Percentiles rank a stretch among this genome's conserved stretches.
Conservation (phyloP, 2,797 vertebrate species). For the Sciurus carolinensis region DNA sequence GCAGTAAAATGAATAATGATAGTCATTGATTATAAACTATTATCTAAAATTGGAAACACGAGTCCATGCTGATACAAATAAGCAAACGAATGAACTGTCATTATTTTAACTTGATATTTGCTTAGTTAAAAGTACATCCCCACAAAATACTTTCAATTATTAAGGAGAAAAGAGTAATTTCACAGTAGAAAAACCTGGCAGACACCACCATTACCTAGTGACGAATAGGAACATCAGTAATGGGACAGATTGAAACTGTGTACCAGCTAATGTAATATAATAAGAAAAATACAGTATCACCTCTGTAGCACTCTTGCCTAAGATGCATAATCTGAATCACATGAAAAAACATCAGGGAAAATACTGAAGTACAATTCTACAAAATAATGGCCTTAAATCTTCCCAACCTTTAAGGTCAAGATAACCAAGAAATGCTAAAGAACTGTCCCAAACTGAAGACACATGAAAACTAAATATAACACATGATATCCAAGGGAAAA, state of each 20-base stretch:
- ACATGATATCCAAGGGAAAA: neutral
- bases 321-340: neutral
- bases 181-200: neutral
- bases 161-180: neutral
- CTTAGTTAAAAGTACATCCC: neutral
- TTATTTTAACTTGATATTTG: neutral
- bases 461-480: neutral
- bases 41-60: constrained; percentile 4
- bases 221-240: neutral
- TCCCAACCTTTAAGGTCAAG: neutral
- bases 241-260: neutral
- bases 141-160: neutral
- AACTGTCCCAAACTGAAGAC: neutral
- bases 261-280: neutral
- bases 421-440: constrained; percentile 34
- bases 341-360: neutral
- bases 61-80: neutral
- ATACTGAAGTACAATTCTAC: neutral
- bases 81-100: neutral
- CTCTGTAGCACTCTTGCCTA: neutral
- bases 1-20: neutral
- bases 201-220: neutral
- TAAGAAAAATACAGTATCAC: neutral
- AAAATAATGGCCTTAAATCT: neutral
- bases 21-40: neutral